Evolutionary conservation across 2,113 vertebrate species (phyloP).

Genomic region (Nanger granti): DNA sequence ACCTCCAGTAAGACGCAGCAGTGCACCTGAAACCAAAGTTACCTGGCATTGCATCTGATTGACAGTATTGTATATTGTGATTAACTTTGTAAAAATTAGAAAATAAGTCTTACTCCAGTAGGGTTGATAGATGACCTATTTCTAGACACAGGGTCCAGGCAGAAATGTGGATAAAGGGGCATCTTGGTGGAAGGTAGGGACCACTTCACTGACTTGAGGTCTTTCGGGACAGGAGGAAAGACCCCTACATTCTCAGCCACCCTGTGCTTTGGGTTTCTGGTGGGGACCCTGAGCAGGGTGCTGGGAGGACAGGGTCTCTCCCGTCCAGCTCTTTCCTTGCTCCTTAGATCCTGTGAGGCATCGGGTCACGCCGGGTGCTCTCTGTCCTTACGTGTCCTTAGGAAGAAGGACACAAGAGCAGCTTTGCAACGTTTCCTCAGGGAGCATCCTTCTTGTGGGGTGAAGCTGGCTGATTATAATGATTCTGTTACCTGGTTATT

Average conservation of each 20-base stretch:
- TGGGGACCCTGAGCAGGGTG: neutral
- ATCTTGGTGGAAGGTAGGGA: neutral
- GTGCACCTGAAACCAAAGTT: neutral
- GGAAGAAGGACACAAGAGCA: neutral
- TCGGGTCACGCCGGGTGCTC: neutral
- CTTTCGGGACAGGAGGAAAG: neutral
- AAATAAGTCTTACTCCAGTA: neutral
- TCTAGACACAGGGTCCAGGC: neutral
- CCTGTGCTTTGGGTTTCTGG: neutral
- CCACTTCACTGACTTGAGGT: neutral
- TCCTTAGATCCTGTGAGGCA: neutral
- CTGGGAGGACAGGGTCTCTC: neutral
- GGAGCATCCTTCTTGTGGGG: neutral
- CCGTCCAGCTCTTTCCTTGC: neutral
- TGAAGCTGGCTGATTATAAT: slow-evolving; percentile 6
- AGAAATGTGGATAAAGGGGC: neutral
- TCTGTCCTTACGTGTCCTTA: neutral
- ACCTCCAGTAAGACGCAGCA: neutral
- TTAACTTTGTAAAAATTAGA: neutral
- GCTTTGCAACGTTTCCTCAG: neutral
- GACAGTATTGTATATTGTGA: neutral
- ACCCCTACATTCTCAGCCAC: neutral
- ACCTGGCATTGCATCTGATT: neutral
- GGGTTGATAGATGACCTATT: neutral
- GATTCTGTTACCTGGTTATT: neutral